These are phyloP conservation scores for Bruchidius siliquastri DNA, from an alignment of 2,888 invertebrate species.

Conservation along the genomic window DNA sequence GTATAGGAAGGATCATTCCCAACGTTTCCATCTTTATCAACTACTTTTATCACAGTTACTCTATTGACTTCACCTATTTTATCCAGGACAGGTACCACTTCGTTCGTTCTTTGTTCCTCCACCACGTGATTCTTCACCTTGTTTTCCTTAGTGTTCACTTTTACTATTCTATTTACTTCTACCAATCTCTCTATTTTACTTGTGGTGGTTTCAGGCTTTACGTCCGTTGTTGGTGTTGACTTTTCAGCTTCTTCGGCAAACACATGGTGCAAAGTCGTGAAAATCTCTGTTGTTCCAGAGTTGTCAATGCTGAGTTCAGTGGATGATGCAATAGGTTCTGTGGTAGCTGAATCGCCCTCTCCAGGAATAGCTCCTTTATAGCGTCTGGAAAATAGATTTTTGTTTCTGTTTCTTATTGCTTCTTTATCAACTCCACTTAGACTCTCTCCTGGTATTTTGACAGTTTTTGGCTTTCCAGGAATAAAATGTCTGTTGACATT, in stretches of 20 bases:
- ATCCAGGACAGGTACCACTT: slow-evolving; percentile 57
- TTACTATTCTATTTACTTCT: slow-evolving; percentile 65
- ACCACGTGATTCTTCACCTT: slow-evolving; percentile 51
- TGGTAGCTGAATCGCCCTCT: slow-evolving; percentile 6
- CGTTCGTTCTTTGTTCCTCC: slow-evolving; percentile 51
- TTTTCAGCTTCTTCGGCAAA: slow-evolving; percentile 43
- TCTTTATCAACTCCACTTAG: slow-evolving; percentile 47
- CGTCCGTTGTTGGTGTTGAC: slow-evolving; percentile 35
- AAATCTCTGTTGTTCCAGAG: slow-evolving; percentile 30
- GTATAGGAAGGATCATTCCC: slow-evolving; percentile 17
- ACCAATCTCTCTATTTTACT: slow-evolving; percentile 56
- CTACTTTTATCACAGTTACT: slow-evolving; percentile 63
- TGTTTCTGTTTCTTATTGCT: slow-evolving; percentile 52
- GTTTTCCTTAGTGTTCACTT: slow-evolving; percentile 62
- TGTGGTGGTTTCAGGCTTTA: slow-evolving; percentile 32
- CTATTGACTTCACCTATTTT: slow-evolving; percentile 68
- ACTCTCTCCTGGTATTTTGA: slow-evolving; percentile 9
- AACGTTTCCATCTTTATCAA: slow-evolving; percentile 49
- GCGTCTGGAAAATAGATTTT: slow-evolving; percentile 50
- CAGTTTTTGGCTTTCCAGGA: slow-evolving; percentile 6
- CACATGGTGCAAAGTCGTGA: slow-evolving; percentile 48
- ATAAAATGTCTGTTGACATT: slow-evolving; percentile 1
- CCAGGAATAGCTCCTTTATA: slow-evolving; percentile 39
- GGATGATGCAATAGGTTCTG: slow-evolving; percentile 10
- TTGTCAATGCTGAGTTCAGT: slow-evolving; percentile 8